Percentiles rank a stretch among this genome's conserved stretches.
Conservation (phyloP, 2,888 invertebrate species). For the Chrysomela aeneicollis region DNA sequence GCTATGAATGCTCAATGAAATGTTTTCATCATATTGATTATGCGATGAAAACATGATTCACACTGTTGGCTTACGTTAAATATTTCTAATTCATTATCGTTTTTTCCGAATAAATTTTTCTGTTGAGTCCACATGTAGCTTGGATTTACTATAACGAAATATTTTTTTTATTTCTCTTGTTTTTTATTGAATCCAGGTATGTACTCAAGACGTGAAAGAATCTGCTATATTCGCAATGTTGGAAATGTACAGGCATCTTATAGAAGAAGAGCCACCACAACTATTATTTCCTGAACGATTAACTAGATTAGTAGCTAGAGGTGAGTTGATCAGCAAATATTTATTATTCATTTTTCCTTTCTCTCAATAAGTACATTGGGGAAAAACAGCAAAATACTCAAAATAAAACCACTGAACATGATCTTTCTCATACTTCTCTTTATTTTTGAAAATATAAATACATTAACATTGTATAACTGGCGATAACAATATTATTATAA, state of each 20-base stretch:
- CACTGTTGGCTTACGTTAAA: too few species aligned
- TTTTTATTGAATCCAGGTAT: constrained; percentile 32
- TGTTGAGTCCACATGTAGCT: too few species aligned
- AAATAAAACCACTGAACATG: neutral
- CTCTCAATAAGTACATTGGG: neutral
- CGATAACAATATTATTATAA: neutral
- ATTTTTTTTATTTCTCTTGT: neutral
- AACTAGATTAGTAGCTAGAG: constrained; percentile 71
- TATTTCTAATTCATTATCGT: too few species aligned
- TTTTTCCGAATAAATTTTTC: too few species aligned
- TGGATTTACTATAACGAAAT: too few species aligned
- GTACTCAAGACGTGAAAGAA: constrained; percentile 70
- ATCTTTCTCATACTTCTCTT: neutral
- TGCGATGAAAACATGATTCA: too few species aligned
- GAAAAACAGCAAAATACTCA: too few species aligned
- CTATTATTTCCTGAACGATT: constrained; percentile 74
- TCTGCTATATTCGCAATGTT: constrained; percentile 71
- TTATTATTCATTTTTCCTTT: neutral
- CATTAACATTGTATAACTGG: constrained; percentile 1
- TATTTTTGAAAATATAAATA: neutral
- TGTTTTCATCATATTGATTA: too few species aligned
- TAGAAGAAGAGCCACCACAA: constrained; percentile 72
- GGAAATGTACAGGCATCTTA: constrained; percentile 66
- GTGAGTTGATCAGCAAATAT: constrained; percentile 35
- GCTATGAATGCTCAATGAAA: too few species aligned